Conservation (phyloP, 2,888 invertebrate species). For the Ceraclea dissimilis region DNA sequence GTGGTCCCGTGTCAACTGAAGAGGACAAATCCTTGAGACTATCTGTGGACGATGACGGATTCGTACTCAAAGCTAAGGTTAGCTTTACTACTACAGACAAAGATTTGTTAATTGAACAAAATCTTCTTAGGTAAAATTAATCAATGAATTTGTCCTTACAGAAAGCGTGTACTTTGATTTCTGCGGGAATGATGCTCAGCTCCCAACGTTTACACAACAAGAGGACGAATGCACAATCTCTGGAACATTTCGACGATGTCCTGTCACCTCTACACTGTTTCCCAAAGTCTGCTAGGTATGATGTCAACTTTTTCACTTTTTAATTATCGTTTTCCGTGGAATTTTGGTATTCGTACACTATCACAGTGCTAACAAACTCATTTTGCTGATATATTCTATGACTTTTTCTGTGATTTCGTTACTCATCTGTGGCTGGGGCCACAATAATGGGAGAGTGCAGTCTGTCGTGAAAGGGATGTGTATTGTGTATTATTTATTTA, state of each 20-base stretch:
- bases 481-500: too few relatives aligned
- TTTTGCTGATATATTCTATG: too few relatives aligned
- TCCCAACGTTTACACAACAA: constrained; percentile 35
- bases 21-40: constrained; percentile 35
- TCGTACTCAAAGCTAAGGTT: constrained; percentile 32
- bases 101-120: background rate
- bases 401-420: too few relatives aligned
- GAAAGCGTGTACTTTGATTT: constrained; percentile 34
- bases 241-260: constrained; percentile 10
- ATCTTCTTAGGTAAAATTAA: too few relatives aligned
- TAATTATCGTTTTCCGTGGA: too few relatives aligned
- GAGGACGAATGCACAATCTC: background rate
- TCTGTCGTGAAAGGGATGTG: too few relatives aligned
- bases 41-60: constrained; percentile 34
- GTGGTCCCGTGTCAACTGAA: constrained; percentile 30
- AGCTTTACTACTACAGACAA: background rate
- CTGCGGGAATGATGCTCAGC: constrained; percentile 33
- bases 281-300: constrained; percentile 1
- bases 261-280: constrained; percentile 14
- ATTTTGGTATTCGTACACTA: too few relatives aligned
- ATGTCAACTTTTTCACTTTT: too few relatives aligned
- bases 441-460: too few relatives aligned
- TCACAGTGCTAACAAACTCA: too few relatives aligned
- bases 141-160: constrained; percentile 21
- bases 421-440: too few relatives aligned